phyloP scores from a whole-genome alignment of 2,113 vertebrate genomes.

The Hyperopisus bebe region DNA sequence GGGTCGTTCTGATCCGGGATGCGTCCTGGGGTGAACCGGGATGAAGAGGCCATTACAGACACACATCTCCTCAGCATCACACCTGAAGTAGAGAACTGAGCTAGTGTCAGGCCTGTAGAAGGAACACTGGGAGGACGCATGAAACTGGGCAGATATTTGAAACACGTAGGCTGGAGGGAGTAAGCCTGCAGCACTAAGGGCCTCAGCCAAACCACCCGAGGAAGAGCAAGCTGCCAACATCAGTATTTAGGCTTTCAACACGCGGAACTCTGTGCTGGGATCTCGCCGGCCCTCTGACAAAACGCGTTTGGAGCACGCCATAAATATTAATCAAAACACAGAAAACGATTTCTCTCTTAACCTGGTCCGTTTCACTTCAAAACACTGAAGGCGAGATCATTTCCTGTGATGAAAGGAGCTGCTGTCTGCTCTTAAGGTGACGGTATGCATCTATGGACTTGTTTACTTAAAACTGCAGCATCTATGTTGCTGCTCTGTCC shows the following conservation, averaged over 20 bases:
- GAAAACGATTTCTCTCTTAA: conserved; percentile 2
- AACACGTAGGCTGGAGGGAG: neutral
- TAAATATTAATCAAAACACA: neutral
- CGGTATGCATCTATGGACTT: neutral
- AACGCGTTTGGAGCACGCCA: neutral
- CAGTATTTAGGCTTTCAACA: neutral
- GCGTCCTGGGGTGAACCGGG: neutral
- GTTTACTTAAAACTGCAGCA: conserved; percentile 15
- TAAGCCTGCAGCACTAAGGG: neutral
- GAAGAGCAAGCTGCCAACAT: neutral
- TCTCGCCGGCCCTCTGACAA: neutral
- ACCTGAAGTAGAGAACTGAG: neutral
- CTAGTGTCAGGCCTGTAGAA: neutral
- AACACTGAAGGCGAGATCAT: neutral
- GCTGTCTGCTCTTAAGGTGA: conserved; percentile 2
- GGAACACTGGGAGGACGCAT: neutral
- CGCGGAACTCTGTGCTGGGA: neutral
- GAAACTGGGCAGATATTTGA: neutral
- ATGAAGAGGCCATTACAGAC: neutral
- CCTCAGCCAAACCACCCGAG: neutral
- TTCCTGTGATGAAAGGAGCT: neutral
- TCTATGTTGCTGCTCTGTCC: neutral
- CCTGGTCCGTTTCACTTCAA: neutral
- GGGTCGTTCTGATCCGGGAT: neutral
- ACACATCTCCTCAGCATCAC: neutral